Conservation (phyloP, 2,797 vertebrate genomes). For the Falco biarmicus region DNA sequence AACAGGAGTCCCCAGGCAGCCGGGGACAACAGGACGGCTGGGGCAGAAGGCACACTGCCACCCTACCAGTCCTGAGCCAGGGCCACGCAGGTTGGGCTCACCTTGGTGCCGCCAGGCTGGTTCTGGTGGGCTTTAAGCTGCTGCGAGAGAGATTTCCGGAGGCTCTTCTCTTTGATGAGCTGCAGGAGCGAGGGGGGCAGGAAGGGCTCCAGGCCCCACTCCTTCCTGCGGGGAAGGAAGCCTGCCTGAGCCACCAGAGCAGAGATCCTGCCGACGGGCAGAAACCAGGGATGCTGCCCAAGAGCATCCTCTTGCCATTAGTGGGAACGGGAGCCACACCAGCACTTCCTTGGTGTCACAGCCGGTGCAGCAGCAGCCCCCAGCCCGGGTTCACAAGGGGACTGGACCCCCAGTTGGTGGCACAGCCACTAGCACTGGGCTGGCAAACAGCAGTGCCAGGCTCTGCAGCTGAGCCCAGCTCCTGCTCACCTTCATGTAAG, state of each 20-base stretch:
- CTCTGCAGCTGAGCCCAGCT: not conserved
- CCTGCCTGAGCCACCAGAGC: not conserved
- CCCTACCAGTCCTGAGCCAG: not conserved
- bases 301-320: not conserved
- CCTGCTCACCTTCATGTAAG: not conserved
- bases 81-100: not conserved
- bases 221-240: conserved; percentile 85
- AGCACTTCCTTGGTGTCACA: not conserved
- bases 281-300: not conserved
- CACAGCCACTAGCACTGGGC: not conserved
- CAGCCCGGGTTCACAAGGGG: not conserved
- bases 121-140: conserved; percentile 96
- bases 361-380: fast-evolving
- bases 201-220: conserved; percentile 98
- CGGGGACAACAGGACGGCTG: not conserved
- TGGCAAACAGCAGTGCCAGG: not conserved
- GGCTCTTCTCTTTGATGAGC: conserved; percentile 94
- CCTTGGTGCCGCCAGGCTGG: conserved; percentile 93
- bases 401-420: not conserved
- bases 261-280: not conserved
- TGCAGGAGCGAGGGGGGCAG: conserved; percentile 94
- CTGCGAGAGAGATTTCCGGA: conserved; percentile 94
- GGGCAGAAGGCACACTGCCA: not conserved
- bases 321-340: not conserved
- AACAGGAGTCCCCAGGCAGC: not conserved